A percentile compares a stretch with the other conserved stretches of the same genome.
Evolutionary conservation across 2,113 vertebrate species (phyloP).

Genomic region (Callipepla squamata): DNA sequence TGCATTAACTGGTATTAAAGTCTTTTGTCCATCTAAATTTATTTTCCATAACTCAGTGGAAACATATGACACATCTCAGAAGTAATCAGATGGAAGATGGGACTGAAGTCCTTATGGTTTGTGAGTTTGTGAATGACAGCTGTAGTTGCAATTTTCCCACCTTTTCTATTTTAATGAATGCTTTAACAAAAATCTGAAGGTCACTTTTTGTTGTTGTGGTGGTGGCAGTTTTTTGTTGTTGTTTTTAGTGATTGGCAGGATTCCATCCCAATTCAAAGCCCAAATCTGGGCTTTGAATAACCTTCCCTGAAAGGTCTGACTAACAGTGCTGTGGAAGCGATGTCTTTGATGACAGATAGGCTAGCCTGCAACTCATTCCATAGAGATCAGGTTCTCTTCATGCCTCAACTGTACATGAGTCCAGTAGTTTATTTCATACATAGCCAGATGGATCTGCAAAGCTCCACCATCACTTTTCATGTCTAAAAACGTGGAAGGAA

Average conservation of each 20-base stretch:
- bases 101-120: background rate
- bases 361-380: background rate
- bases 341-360: background rate
- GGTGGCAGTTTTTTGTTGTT: background rate
- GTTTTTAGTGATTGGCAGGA: background rate
- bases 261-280: background rate
- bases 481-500: background rate
- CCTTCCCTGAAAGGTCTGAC: background rate
- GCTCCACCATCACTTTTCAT: background rate
- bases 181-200: background rate
- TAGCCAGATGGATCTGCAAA: background rate
- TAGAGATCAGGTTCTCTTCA: background rate
- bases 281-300: background rate
- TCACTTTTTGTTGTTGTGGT: background rate
- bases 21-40: background rate
- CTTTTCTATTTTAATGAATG: background rate
- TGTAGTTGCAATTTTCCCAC: background rate
- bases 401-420: accelerated
- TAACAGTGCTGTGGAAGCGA: background rate
- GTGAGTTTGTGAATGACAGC: background rate
- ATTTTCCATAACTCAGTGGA: background rate
- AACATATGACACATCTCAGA: background rate
- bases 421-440: background rate
- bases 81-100: background rate
- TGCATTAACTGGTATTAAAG: background rate